Percentiles rank a stretch among this genome's conserved stretches.
Evolutionary conservation across 2,113 vertebrate species (phyloP).

Genomic region (Lanius collurio): DNA sequence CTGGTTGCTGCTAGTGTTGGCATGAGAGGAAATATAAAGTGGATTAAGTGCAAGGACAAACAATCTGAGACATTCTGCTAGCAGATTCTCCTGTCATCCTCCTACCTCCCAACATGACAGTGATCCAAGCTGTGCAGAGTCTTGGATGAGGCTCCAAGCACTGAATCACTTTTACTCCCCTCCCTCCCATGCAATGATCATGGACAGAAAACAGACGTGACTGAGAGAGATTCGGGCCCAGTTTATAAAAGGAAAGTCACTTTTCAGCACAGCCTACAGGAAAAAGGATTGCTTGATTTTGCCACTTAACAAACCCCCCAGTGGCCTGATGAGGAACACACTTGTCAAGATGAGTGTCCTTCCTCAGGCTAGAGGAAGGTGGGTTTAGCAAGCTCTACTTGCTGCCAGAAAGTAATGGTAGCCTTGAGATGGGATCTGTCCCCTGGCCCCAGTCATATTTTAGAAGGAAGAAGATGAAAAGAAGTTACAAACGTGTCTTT

Average conservation of each 20-base stretch:
- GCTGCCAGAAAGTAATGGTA: background rate
- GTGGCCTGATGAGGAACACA: background rate
- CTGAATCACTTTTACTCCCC: constrained; percentile 43
- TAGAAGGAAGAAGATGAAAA: background rate
- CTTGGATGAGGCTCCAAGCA: constrained; percentile 19
- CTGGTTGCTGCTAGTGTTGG: constrained; percentile 53
- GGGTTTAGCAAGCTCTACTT: background rate
- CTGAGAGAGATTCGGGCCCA: background rate
- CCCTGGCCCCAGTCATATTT: background rate
- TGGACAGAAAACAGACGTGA: background rate
- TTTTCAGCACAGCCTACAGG: background rate
- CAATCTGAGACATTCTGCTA: constrained; percentile 39
- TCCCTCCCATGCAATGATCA: constrained; percentile 8
- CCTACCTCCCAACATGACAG: background rate
- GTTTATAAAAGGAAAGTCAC: constrained; percentile 30
- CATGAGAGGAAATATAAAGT: constrained; percentile 35
- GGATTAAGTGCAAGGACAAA: constrained; percentile 58
- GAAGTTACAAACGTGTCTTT: background rate
- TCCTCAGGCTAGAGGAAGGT: background rate
- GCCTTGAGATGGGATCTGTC: background rate
- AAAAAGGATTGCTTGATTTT: constrained; percentile 6
- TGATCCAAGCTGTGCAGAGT: constrained; percentile 37
- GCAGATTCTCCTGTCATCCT: constrained; percentile 36
- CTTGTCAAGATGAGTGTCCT: background rate
- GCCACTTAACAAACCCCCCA: background rate